Percentiles rank a stretch among this genome's conserved stretches.
Evolutionary conservation across 2,888 invertebrate genomes (phyloP).

Genomic region (Macrosoma leucophasiata): DNA sequence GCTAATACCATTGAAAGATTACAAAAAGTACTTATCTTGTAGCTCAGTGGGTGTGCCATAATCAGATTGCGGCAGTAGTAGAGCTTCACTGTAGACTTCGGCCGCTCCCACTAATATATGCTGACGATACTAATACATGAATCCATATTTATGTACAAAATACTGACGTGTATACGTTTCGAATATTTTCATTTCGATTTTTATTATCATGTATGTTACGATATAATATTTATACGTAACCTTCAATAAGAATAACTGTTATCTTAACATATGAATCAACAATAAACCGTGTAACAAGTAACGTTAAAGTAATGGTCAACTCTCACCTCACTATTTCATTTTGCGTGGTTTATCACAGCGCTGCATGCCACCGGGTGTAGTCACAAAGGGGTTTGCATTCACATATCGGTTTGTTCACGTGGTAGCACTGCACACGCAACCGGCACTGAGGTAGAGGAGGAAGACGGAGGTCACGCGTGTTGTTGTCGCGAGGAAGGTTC

Average conservation of each 20-base stretch:
- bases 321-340: slow-evolving; percentile 73
- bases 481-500: slow-evolving; percentile 39
- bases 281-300: too few species aligned
- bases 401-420: slow-evolving; percentile 49
- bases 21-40: slow-evolving; percentile 32
- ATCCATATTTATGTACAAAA: slow-evolving; percentile 13
- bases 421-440: slow-evolving; percentile 46
- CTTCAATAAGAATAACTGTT: too few species aligned
- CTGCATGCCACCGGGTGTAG: slow-evolving; percentile 49
- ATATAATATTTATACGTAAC: too few species aligned
- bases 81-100: slow-evolving; percentile 58
- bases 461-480: slow-evolving; percentile 39
- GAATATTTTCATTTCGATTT: too few species aligned
- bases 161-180: too few species aligned
- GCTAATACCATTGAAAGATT: slow-evolving; percentile 17
- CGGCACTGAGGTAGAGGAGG: slow-evolving; percentile 36
- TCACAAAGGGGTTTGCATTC: slow-evolving; percentile 44
- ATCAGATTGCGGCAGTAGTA: slow-evolving; percentile 72
- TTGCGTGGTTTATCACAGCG: slow-evolving; percentile 45
- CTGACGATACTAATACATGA: slow-evolving; percentile 15
- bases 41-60: slow-evolving; percentile 64
- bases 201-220: too few species aligned
- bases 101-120: slow-evolving; percentile 59
- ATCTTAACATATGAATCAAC: too few species aligned
- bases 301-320: slow-evolving; percentile 8